Base-by-base conservation (phyloP, 2,888 invertebrate genomes). In the Plagiodera versicolora region DNA sequence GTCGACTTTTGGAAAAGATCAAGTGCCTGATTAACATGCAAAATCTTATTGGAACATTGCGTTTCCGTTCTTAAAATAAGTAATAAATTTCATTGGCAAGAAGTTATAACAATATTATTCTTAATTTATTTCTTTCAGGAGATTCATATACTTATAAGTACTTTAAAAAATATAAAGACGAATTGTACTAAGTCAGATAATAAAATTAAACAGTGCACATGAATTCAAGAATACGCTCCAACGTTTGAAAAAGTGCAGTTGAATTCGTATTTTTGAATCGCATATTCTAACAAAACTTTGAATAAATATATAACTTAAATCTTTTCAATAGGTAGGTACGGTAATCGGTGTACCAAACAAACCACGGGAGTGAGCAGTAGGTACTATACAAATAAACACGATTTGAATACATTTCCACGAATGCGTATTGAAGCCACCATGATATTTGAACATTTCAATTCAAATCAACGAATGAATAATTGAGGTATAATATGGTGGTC, bases 1-100 rank as follows among this genome's bases (percentile, higher is more conserved):
- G 72, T 72, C 72, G 70, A 72, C 66, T 72, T 72, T 72, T 71
- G 70, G 72, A 74, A 75, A 75, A 74, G 68, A 71, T 71, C 66
- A 68, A 70, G 77, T 77, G 76, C 75, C 72, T 74, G 71, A 72
- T 67, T 67, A 67, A 74, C 75, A 77, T 77, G 76, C 75, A 76
- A 75, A 74, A 71, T 70, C 69, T 73, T 71, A 63, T 61, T 69
- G 64, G 68, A 70, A 68, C 70, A 68, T 67, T 66, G 68, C 62
- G 61, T 64, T 68, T 72, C 71, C 71, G 72, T 70, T 70, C 69
- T 74, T 72, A 70, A 69, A 72, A 69, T 66, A 59, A 66, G 65
- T 65, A 72, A 72, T 66, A 73, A 74, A 68, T 66, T 65, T 67
- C 64, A 64, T 68, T 67, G 67, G 67, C 66, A 68, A 70, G 69